Conservation (phyloP, 2,797 vertebrate species). For the Momotus momota region DNA sequence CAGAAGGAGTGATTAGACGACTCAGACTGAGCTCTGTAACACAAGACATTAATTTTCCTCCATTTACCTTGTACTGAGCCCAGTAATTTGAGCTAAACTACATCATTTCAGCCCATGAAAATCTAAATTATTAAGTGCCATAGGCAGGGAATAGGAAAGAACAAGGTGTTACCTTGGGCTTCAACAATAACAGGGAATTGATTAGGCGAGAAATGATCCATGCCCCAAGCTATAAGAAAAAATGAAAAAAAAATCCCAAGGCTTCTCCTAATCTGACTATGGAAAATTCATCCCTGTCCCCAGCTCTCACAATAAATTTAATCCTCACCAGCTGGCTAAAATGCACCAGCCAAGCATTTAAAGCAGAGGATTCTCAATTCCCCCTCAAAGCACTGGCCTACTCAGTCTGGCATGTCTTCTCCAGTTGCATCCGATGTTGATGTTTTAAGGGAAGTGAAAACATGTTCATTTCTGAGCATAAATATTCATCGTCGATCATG, state of each 20-base stretch:
- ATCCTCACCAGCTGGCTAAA: not conserved
- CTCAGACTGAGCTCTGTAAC: not conserved
- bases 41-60: conserved; percentile 46
- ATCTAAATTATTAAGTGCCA: conserved; percentile 51
- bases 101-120: conserved; percentile 30
- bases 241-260: not conserved
- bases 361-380: not conserved
- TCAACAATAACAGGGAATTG: conserved; percentile 31
- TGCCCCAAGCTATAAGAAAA: not conserved
- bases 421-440: not conserved
- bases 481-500: not conserved
- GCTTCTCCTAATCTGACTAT: conserved; percentile 1
- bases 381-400: not conserved
- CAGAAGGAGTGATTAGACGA: conserved; percentile 8
- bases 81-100: conserved; percentile 44
- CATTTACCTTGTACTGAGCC: conserved; percentile 4
- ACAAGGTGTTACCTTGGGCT: conserved; percentile 40
- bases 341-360: not conserved
- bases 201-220: conserved; percentile 41
- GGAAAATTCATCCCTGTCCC: conserved; percentile 14
- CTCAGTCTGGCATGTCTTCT: not conserved
- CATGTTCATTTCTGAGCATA: not conserved
- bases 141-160: conserved; percentile 20
- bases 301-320: not conserved
- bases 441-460: not conserved